Percentiles rank a stretch among this genome's conserved stretches.
Conservation (phyloP, 2,113 vertebrate species). For the Ardeotis arabs region DNA sequence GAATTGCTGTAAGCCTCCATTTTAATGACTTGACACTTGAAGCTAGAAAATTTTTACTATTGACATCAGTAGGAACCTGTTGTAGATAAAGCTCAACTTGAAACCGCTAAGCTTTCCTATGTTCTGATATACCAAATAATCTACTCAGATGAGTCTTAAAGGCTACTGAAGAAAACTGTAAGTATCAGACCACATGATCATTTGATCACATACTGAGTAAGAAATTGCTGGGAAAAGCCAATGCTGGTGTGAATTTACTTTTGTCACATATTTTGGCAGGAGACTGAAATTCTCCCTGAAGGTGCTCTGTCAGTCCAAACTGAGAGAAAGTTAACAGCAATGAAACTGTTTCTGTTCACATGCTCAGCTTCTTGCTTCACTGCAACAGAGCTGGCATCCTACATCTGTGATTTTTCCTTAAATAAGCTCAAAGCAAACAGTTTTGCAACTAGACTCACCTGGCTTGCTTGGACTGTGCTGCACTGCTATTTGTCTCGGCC, state of each 20-base stretch:
- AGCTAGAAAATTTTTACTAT: not conserved
- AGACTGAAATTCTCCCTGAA: not conserved
- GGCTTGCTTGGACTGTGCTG: not conserved
- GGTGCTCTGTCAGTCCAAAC: not conserved
- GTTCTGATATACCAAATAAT: not conserved
- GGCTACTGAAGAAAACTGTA: not conserved
- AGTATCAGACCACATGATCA: not conserved
- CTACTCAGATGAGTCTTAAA: not conserved
- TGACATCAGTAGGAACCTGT: not conserved
- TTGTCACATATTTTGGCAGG: not conserved
- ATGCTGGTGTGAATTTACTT: not conserved
- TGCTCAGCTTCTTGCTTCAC: not conserved
- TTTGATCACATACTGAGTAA: not conserved
- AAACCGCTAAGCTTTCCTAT: not conserved
- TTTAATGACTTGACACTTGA: not conserved
- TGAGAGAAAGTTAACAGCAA: not conserved
- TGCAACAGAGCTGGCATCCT: slow-evolving; percentile 2
- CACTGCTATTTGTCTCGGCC: not conserved
- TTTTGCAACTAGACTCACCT: slow-evolving; percentile 3
- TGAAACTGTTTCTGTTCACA: not conserved
- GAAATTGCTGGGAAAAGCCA: not conserved
- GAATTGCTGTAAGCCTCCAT: not conserved
- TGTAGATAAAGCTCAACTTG: not conserved
- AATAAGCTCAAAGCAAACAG: not conserved
- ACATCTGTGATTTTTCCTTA: not conserved